Base-by-base conservation (phyloP, 30 jellyfish, hydroid and myxozoan species). In the Rhopilema esculentum region DNA sequence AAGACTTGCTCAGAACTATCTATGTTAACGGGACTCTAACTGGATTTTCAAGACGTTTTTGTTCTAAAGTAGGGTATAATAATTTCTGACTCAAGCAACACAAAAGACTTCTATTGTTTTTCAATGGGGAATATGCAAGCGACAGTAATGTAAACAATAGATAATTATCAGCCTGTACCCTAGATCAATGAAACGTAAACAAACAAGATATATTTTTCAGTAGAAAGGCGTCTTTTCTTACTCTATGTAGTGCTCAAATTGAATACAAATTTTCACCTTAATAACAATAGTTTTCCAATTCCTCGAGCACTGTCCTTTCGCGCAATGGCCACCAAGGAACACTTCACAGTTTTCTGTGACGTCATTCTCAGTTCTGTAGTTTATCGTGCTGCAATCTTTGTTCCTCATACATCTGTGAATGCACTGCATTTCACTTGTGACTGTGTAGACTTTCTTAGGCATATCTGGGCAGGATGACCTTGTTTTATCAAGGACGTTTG, bases 341-440 rank as follows among this genome's bases (percentile, higher is more conserved):
- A 67, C 78, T 67, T 67, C 78, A 25, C 78, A 67, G 18, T 67
- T 67, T 40, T 67, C 0, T 4, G 20, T 67, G 12, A 25, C 33
- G 29, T 67, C 49, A 12, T 25, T 24, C 24, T 24, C 78, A 4
- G 78, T 24, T 21, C 18, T n/a, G 78, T 20, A 67, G 33, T 67
- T 67, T 1, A 67, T 22, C 0, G 33, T 22, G 4, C 33, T 40
- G 33, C 78, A 67, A 1, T 24, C 48, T 20, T 67, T 49, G 8
- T 20, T 17, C 32, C 20, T 29, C 78, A 24, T 21, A 17, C 78
- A 67, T 40, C 57, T 40, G 57, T 40, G 57, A 40, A 40, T 40
- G 57, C 57, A 40, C 57, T 40, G 57, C 9, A 40, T 40, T 40
- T 40, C 57, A 40, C 57, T 40, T 12, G 57, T 6, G 9, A 40